Conservation (phyloP, 1,140 invertebrate species). For the Idris sp. region DNA sequence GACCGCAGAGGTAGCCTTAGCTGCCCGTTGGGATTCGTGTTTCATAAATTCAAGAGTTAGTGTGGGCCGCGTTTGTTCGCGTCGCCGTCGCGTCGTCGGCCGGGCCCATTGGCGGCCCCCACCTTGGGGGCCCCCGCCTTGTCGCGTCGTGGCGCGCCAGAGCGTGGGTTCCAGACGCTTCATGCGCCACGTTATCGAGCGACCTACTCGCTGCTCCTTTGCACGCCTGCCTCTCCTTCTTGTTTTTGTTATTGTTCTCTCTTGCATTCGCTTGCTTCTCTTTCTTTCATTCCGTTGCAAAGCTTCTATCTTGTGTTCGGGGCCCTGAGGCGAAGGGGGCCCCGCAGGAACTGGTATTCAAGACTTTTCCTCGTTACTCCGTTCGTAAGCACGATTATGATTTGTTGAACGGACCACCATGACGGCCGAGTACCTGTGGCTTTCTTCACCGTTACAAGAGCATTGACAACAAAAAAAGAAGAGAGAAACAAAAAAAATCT, state of each 20-base stretch:
- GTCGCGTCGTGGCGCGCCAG: conserved; percentile 58
- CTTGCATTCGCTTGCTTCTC: conserved; percentile 45
- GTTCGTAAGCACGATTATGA: conserved; percentile 75
- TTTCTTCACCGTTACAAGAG: conserved; percentile 27
- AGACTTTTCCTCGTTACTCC: conserved; percentile 70
- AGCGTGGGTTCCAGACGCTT: conserved; percentile 63
- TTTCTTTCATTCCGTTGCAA: conserved; percentile 34
- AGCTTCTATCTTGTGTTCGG: conserved; percentile 44
- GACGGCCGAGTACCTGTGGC: conserved; percentile 47
- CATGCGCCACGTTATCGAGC: conserved; percentile 63
- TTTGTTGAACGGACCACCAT: conserved; percentile 75
- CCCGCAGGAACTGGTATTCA: conserved; percentile 66
- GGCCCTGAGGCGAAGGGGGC: not conserved
- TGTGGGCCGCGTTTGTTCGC: conserved; percentile 60
- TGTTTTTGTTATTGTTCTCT: conserved; percentile 46
- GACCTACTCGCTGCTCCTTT: conserved; percentile 58
- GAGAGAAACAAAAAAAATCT: conserved; percentile 59
- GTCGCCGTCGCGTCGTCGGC: conserved; percentile 43
- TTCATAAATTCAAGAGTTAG: conserved; percentile 67
- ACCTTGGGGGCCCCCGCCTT: conserved; percentile 43
- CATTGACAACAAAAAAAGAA: too few species aligned
- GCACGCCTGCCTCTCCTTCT: conserved; percentile 50
- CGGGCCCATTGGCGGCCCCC: conserved; percentile 37
- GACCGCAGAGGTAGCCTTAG: conserved; percentile 44
- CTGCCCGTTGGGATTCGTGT: conserved; percentile 66